Conservation (phyloP, 1,140 invertebrate species). For the Neomicropteryx cornuta region DNA sequence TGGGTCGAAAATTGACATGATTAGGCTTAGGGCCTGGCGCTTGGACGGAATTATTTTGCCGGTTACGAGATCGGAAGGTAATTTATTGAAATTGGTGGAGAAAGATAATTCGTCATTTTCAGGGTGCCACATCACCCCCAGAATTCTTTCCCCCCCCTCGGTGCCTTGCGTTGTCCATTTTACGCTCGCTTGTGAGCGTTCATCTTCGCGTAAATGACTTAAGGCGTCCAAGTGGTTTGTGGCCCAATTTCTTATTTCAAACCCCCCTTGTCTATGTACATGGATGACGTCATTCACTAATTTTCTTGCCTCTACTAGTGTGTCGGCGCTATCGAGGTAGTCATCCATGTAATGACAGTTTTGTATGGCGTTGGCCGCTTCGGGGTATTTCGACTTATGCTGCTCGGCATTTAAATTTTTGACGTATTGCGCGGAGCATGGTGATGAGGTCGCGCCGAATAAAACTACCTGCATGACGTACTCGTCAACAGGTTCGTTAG, state of each 20-base stretch:
- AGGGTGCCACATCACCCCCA: slow-evolving; percentile 10
- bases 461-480: slow-evolving; percentile 14
- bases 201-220: neutral
- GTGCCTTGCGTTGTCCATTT: neutral
- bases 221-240: no score
- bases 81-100: slow-evolving; percentile 7
- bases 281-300: slow-evolving; percentile 10
- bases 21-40: slow-evolving; percentile 15
- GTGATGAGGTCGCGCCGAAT: slow-evolving; percentile 19
- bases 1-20: slow-evolving; percentile 26
- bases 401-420: slow-evolving; percentile 15
- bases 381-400: slow-evolving; percentile 12
- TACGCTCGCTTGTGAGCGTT: neutral
- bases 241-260: slow-evolving; percentile 13
- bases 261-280: slow-evolving; percentile 14
- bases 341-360: slow-evolving; percentile 28
- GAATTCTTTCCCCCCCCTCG: neutral
- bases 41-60: slow-evolving; percentile 16
- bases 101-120: slow-evolving; percentile 12
- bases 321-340: slow-evolving; percentile 18
- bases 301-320: slow-evolving; percentile 7
- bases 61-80: slow-evolving; percentile 8
- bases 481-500: neutral
- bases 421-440: slow-evolving; percentile 12
- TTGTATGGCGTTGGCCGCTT: slow-evolving; percentile 17